Evolutionary conservation across 2,797 vertebrate genomes (phyloP).

Genomic region (Aldrovandia affinis): DNA sequence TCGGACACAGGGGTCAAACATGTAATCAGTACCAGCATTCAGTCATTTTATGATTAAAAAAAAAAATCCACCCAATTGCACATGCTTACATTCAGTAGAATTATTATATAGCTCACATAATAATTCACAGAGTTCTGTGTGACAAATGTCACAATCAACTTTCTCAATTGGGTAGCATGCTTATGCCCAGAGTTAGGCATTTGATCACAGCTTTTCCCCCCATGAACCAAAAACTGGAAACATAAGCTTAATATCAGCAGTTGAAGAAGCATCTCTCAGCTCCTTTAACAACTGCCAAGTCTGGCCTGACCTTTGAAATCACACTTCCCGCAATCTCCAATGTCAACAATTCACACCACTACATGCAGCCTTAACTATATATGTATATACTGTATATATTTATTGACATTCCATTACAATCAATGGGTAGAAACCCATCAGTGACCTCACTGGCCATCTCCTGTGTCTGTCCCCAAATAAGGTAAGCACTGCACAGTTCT

Average conservation of each 20-base stretch:
- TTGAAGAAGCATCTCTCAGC: slow-evolving; percentile 33
- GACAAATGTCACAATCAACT: background rate
- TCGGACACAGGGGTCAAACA: background rate
- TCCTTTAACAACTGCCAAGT: slow-evolving; percentile 33
- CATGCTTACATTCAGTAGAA: background rate
- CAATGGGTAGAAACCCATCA: background rate
- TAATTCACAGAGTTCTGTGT: background rate
- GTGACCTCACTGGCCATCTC: background rate
- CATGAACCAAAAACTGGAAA: slow-evolving; percentile 11
- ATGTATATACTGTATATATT: too few relatives aligned
- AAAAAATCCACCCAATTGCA: background rate
- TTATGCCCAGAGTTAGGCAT: background rate
- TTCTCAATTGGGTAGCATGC: too few relatives aligned
- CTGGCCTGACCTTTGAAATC: slow-evolving; percentile 40
- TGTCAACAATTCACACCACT: slow-evolving; percentile 44
- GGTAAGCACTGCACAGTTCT: background rate
- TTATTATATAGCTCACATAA: background rate
- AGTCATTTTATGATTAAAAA: too few relatives aligned
- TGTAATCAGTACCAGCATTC: too few relatives aligned
- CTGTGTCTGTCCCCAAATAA: background rate
- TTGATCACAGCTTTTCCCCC: background rate
- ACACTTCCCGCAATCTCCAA: slow-evolving; percentile 14
- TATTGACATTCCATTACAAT: background rate
- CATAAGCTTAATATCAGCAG: background rate
- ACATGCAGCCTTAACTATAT: too few relatives aligned